Percentiles rank a stretch among this genome's conserved stretches.
These are phyloP conservation scores for Lamellibrachia columna DNA, from an alignment of 2,888 invertebrate genomes.

Conservation along the genomic window DNA sequence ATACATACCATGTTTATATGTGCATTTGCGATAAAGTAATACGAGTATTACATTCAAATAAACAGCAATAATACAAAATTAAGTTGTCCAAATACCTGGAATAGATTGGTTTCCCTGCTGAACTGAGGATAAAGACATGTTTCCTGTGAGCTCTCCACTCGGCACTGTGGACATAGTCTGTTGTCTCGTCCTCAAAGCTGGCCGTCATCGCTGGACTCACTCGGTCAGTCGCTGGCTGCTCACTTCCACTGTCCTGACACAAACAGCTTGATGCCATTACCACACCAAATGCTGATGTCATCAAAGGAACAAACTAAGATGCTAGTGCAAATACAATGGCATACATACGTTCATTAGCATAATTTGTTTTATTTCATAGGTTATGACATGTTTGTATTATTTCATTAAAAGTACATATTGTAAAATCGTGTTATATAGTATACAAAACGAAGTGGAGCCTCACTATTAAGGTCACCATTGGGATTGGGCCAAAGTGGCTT, in stretches of 20 bases:
- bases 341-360: not conserved
- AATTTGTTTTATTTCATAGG: not conserved
- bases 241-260: constrained; percentile 22
- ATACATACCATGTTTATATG: not conserved
- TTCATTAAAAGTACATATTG: constrained; percentile 17
- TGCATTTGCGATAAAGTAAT: not conserved
- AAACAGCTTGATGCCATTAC: constrained; percentile 22
- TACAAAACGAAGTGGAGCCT: not conserved
- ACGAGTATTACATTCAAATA: not conserved
- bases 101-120: constrained; percentile 97
- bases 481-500: not conserved
- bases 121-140: constrained; percentile 93
- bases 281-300: not conserved
- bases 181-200: constrained; percentile 45
- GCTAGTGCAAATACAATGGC: not conserved
- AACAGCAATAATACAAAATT: constrained; percentile 17
- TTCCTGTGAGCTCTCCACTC: constrained; percentile 84
- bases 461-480: not conserved
- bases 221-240: constrained; percentile 22
- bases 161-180: constrained; percentile 58
- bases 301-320: not conserved
- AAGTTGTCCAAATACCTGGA: constrained; percentile 70
- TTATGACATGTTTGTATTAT: not conserved
- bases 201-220: not conserved
- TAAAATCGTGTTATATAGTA: not conserved